These are phyloP conservation scores for Podiceps cristatus DNA, from an alignment of 2,113 vertebrate genomes.

Conservation along the genomic window DNA sequence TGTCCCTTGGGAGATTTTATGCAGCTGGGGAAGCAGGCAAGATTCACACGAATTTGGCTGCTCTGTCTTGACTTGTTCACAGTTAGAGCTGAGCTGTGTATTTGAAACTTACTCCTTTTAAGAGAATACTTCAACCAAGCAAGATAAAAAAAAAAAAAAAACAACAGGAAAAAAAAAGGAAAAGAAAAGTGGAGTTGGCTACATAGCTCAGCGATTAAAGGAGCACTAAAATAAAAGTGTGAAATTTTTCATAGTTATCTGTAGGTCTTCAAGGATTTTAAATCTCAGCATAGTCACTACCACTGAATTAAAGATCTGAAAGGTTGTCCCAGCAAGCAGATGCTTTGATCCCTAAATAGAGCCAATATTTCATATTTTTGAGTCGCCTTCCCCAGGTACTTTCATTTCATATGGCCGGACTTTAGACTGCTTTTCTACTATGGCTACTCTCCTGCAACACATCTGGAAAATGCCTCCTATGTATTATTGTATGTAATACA, in stretches of 20 bases:
- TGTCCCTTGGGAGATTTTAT: not conserved
- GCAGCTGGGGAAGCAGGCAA: not conserved
- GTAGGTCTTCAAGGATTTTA: not conserved
- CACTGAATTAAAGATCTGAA: slow-evolving; percentile 35
- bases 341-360: slow-evolving; percentile 7
- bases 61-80: slow-evolving; percentile 1
- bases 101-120: slow-evolving; percentile 12
- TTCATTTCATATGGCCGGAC: not conserved
- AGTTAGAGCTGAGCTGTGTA: not conserved
- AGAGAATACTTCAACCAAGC: not conserved
- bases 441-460: not conserved
- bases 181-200: not conserved
- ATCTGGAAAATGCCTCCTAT: not conserved
- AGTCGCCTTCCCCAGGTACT: not conserved
- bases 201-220: not conserved
- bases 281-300: not conserved
- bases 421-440: not conserved
- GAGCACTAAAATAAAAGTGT: not conserved
- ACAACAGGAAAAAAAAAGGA: not conserved
- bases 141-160: not conserved
- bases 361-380: not conserved
- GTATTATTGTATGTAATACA: not conserved
- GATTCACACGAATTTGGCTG: not conserved
- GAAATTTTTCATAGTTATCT: not conserved
- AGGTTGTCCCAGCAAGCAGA: not conserved